Base-by-base conservation (phyloP, 2,113 vertebrate genomes). In the Actinemys pallida region DNA sequence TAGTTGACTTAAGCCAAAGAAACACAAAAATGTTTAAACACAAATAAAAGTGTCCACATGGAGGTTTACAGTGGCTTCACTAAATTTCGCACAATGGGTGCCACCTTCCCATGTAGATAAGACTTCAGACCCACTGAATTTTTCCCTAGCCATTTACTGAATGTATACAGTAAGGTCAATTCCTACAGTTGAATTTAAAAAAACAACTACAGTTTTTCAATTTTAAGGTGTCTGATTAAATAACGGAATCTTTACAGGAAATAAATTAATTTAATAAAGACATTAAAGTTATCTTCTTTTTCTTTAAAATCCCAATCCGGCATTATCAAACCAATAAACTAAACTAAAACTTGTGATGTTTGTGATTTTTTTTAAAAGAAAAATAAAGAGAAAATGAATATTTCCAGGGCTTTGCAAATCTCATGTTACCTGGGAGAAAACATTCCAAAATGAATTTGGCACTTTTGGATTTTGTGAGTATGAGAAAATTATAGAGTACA, bases 401-500 rank as follows among this genome's bases (percentile, higher is more conserved):
- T 65, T 81, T 16, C 29, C 9, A 81, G 53, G 29, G 10, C 17
- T 17, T 54, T 83, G 16, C 42, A 50, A 72, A 85, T 83, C 27
- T 83, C 1, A 16, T 88, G 83, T 93, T 81, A 92, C 53, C 86
- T 93, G 13, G 22, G 82, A 87, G 42, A 83, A 94, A 84, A 86
- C 52, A 59, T 54, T 88, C n/a, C 75, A 22, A 91, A 85, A 14
- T 89, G 25, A 2, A 54, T 17, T 79, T 47, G 69, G 24, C 86
- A 49, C n/a, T 31, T 72, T 62, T 81, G 69, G 27, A 57, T 89
- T 95, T 93, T 27, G 25, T 91, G 81, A 96, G 93, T n/a, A 47
- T 90, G 65, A 35, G 53, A 86, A 92, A 96, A 94, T 72, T 92
- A 65, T 92, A 92, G 90, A 90, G 42, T 39, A 24, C 1, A 1